phyloP scores from a whole-genome alignment of 1,140 invertebrate genomes.

The Wasmannia auropunctata region DNA sequence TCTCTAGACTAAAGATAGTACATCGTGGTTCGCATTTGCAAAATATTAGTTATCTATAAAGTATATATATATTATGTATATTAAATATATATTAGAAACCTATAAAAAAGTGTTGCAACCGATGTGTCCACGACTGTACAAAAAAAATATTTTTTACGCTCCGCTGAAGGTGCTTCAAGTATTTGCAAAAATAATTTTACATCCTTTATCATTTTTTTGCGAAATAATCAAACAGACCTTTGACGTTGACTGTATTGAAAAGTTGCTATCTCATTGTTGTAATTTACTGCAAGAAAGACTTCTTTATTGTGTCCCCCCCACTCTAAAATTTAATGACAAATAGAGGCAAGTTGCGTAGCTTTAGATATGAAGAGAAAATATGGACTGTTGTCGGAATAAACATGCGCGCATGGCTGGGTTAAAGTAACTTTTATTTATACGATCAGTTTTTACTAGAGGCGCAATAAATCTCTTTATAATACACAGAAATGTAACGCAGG shows the following conservation, averaged over 20 bases:
- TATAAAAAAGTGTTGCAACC: no score
- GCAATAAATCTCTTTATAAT: conserved; percentile 53
- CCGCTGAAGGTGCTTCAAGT: neutral
- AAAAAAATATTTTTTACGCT: neutral
- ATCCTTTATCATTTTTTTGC: neutral
- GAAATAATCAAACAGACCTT: neutral
- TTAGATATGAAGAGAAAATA: neutral
- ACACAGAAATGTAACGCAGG: conserved; percentile 52
- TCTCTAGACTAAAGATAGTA: no score
- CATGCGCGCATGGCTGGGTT: conserved; percentile 24
- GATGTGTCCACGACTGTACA: no score
- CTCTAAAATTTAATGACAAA: neutral
- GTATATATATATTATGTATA: no score
- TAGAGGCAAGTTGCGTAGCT: neutral
- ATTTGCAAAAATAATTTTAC: neutral
- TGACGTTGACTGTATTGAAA: neutral
- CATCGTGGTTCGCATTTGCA: no score
- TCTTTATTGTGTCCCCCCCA: neutral
- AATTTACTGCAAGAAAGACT: neutral
- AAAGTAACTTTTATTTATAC: conserved; percentile 64
- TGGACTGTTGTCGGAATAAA: conserved; percentile 7
- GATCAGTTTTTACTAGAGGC: conserved; percentile 50
- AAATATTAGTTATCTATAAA: no score
- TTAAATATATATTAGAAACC: no score
- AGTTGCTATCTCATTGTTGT: neutral